Evolutionary conservation across 2,888 invertebrate species (phyloP).

Genomic region (Mythimna albipuncta): DNA sequence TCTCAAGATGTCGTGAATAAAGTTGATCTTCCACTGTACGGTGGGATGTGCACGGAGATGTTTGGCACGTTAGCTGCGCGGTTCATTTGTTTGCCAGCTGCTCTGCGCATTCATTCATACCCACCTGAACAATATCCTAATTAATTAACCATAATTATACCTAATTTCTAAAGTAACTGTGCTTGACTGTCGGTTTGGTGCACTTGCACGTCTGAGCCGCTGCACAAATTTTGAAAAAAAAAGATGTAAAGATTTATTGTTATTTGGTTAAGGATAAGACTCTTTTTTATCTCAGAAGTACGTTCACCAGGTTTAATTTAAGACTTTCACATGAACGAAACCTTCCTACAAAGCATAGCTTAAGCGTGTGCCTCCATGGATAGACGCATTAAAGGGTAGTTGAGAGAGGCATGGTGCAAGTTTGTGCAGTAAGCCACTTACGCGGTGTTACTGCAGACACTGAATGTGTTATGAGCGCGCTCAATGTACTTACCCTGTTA

Average conservation of each 20-base stretch:
- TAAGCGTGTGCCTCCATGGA: background rate
- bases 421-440: constrained; percentile 10
- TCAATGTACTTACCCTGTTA: background rate
- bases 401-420: constrained; percentile 10
- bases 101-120: too few species aligned
- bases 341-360: background rate
- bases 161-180: background rate
- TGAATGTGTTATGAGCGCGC: constrained; percentile 9
- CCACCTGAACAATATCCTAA: too few species aligned
- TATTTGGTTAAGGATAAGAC: background rate
- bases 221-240: background rate
- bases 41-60: too few species aligned
- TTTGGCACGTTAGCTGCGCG: background rate
- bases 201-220: background rate
- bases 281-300: too few species aligned
- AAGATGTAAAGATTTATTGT: background rate
- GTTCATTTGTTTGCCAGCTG: background rate
- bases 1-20: constrained; percentile 5
- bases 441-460: constrained; percentile 19
- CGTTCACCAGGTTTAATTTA: too few species aligned
- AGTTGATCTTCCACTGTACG: background rate
- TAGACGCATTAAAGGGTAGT: background rate
- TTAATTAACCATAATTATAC: too few species aligned
- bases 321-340: too few species aligned
- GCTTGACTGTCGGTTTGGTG: background rate